Evolutionary conservation across 2,113 vertebrate genomes (phyloP), one percentile per base, ranked within the genome.

Genomic region (Gasterosteus nipponicus): DNA sequence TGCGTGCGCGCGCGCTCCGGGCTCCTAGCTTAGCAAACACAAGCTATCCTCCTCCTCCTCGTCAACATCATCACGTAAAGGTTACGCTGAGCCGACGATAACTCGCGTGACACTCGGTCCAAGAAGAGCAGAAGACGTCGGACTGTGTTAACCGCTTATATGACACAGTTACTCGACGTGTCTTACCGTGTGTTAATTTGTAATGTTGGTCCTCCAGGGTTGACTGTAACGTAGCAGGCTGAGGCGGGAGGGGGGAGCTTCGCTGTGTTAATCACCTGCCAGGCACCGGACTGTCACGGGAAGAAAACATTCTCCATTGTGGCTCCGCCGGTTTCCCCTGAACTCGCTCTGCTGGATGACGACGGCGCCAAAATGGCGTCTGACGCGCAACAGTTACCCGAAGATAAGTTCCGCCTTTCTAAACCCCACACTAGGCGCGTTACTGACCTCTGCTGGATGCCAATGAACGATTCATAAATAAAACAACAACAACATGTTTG

Each of bases 221-320:
- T 63, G 44, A 86, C 19, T 73, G 3, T 60, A 26, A 42, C 51
- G 69, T 65, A 47, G 46, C 47, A 66, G 59, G 10, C 41, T 56
- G 46, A 73, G 83, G 5, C 5, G 5, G 33, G 33, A 5, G 1
- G 35, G 81, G 74, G 82, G 79, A 85, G 85, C 90, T 77, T 79
- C 59, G 0, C 39, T 66, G 38, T 47, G 71, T 63, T 87, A 87
- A 89, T 92, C 89, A 92, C 89, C 89, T 91, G 87, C 74, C 35
- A 38, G 75, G 22, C 78, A 77, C 77, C 66, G 19, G 54, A 83
- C 73, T 49, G 81, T 87, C 82, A 86, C 75, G 35, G 73, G 62
- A 85, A 73, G 77, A 84, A 86, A 82, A 81, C 73, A 39, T 53
- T 53, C 80, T 47, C 87, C 89, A 91, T 89, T 87, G 54, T 73